phyloP scores from a whole-genome alignment of 2,888 invertebrate species.

The Dryocosmus kuriphilus region DNA sequence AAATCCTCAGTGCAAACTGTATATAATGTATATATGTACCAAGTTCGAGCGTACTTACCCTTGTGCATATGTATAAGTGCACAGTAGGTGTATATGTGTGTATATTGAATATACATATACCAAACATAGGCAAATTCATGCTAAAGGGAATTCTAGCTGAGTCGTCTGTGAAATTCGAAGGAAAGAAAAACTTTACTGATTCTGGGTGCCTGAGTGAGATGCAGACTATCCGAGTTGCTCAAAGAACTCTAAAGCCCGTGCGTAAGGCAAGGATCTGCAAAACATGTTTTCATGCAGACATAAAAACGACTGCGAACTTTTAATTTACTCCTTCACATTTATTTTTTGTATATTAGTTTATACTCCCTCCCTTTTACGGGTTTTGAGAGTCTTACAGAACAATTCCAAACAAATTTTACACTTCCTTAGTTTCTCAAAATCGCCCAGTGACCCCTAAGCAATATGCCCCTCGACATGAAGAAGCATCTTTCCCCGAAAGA shows the following conservation, averaged over 20 bases:
- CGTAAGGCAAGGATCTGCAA: neutral
- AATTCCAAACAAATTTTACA: too few relatives aligned
- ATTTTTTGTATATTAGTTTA: too few relatives aligned
- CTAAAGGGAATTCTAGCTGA: constrained; percentile 19
- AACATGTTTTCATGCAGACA: neutral
- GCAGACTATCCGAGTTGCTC: neutral
- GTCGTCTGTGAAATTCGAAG: constrained; percentile 16
- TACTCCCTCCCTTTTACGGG: too few relatives aligned
- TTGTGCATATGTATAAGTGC: constrained; percentile 24
- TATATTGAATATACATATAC: neutral
- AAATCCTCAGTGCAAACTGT: constrained; percentile 30
- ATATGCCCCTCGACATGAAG: too few relatives aligned
- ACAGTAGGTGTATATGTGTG: constrained; percentile 5
- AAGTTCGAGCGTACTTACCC: constrained; percentile 16
- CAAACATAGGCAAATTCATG: neutral
- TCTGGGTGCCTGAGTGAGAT: neutral
- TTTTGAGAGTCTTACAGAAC: too few relatives aligned
- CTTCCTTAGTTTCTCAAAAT: too few relatives aligned
- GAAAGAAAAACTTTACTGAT: constrained; percentile 32
- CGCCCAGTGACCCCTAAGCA: too few relatives aligned
- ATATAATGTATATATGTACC: neutral
- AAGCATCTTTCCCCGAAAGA: too few relatives aligned
- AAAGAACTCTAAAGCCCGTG: neutral
- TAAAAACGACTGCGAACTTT: neutral
- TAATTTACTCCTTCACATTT: neutral